A percentile compares a stretch with the other conserved stretches of the same genome.
Conservation (phyloP, 2,888 invertebrate genomes). For the Patella pellucida region DNA sequence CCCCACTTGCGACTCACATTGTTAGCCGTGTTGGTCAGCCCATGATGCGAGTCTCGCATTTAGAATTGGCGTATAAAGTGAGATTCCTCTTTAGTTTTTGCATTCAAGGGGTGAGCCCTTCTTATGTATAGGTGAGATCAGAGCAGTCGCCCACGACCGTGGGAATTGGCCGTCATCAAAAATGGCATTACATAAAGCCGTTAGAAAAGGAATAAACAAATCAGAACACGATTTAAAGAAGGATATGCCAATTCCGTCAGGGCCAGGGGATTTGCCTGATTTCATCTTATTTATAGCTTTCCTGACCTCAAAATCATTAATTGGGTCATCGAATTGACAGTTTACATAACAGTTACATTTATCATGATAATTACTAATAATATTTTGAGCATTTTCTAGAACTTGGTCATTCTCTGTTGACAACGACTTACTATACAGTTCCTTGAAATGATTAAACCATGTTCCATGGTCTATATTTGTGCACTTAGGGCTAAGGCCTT, state of each 20-base stretch:
- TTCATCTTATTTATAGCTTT: background rate
- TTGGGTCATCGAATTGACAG: background rate
- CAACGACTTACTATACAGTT: background rate
- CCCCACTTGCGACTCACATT: constrained; percentile 27
- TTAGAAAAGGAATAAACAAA: background rate
- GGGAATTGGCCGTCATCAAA: background rate
- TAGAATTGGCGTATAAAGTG: background rate
- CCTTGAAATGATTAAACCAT: too few species aligned
- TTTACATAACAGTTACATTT: background rate
- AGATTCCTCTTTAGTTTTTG: background rate
- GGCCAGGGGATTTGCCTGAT: background rate
- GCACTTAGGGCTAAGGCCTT: background rate
- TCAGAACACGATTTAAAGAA: background rate
- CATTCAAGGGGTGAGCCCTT: background rate
- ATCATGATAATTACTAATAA: background rate
- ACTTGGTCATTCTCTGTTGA: background rate
- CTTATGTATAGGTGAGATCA: background rate
- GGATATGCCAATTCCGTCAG: background rate
- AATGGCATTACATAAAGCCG: background rate
- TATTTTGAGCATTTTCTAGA: background rate
- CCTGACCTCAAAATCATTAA: background rate
- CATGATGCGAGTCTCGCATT: constrained; percentile 25
- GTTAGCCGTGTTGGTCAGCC: constrained; percentile 23
- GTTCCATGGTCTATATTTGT: too few species aligned
- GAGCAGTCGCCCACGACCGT: background rate